phyloP scores from a whole-genome alignment of 1,140 invertebrate genomes.

The Akabosia matsudoensis region DNA sequence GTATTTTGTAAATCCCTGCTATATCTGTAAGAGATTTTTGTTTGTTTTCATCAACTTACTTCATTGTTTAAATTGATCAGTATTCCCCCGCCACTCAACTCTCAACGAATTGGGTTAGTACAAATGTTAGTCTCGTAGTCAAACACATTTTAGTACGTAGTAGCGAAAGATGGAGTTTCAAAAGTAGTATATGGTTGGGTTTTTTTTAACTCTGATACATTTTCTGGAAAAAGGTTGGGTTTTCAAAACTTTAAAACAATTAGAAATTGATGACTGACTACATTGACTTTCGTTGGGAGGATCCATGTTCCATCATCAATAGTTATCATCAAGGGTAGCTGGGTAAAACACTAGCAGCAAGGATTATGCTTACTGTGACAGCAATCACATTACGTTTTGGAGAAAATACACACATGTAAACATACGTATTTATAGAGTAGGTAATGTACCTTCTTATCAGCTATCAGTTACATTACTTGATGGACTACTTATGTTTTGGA shows the following conservation, averaged over 20 bases:
- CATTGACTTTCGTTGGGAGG: background rate
- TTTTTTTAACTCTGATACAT: no score
- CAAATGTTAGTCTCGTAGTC: no score
- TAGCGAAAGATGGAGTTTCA: no score
- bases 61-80: no score
- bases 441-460: background rate
- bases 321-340: background rate
- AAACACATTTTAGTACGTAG: no score
- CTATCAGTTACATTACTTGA: constrained; percentile 8
- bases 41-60: no score
- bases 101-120: no score
- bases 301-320: background rate
- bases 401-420: constrained; percentile 23
- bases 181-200: no score
- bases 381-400: constrained; percentile 19
- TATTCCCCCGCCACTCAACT: no score
- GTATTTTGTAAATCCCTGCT: background rate
- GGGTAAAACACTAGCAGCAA: background rate
- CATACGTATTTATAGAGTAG: constrained; percentile 16
- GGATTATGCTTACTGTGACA: constrained; percentile 17
- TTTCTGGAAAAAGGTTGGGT: no score
- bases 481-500: background rate
- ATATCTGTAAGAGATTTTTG: no score
- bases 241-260: no score
- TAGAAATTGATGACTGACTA: background rate